Conservation (phyloP, 2,113 vertebrate species). For the Pedionomus torquatus region DNA sequence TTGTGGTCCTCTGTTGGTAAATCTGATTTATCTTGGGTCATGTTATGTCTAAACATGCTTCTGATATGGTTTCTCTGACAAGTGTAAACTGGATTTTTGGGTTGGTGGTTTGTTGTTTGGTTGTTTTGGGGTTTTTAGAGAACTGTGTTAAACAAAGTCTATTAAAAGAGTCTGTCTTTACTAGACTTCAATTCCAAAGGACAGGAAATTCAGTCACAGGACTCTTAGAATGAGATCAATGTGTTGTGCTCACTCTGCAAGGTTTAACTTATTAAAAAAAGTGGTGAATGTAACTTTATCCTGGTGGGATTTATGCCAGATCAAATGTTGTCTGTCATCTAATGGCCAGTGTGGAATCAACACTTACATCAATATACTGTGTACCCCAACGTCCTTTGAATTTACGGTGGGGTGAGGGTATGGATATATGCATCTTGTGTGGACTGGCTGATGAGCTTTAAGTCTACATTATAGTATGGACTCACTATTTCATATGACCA, state of each 20-base stretch:
- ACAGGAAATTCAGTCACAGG: not conserved
- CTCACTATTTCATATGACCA: not conserved
- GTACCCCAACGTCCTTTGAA: not conserved
- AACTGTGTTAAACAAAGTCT: not conserved
- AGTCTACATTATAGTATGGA: not conserved
- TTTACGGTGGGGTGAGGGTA: not conserved
- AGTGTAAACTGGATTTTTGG: not conserved
- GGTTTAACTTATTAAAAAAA: not conserved
- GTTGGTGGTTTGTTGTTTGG: not conserved
- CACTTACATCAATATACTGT: not conserved
- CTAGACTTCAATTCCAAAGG: not conserved
- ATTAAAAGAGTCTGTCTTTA: not conserved
- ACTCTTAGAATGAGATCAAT: not conserved
- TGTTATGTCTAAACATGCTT: not conserved
- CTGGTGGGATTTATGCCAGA: not conserved
- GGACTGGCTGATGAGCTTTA: not conserved
- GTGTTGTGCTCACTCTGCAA: not conserved
- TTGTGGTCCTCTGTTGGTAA: not conserved
- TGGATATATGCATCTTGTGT: not conserved
- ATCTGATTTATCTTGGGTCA: not conserved
- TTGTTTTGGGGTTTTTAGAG: not conserved
- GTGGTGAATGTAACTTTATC: not conserved
- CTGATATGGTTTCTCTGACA: not conserved
- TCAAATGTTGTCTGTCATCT: not conserved
- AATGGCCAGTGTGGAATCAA: not conserved